Evolutionary conservation across 2,888 invertebrate species (phyloP), one percentile per base, ranked within the genome.

Genomic region (Sycophila texana): DNA sequence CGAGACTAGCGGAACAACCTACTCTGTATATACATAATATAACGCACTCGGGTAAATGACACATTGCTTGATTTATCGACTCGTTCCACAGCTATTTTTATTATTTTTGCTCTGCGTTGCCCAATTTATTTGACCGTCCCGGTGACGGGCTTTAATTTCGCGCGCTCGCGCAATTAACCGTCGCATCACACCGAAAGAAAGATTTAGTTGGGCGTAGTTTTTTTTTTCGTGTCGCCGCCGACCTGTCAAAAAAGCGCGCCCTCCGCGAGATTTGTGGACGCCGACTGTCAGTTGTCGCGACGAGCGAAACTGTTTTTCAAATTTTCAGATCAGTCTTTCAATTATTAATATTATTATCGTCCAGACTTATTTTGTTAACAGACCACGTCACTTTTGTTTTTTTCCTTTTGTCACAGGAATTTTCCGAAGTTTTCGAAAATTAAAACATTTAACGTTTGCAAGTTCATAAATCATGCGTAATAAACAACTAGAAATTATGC

Each of bases 31-130:
- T 7, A 20, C 18, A 30, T 39, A 53, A 55, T 30, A 87, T 88
- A 88, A 87, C 87, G 87, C 86, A 88, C 88, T 87, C 87, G 86
- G 86, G 87, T 88, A 88, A 89, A 88, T 88, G 88, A 88, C 88
- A 88, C 88, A 88, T 86, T 86, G 86, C 86, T 87, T 89, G 88
- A 89, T 89, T 89, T 87, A 88, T 87, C 85, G 85, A 84, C 84
- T 81, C 82, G 63, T 10, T 61, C 20, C 14, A 2, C 65, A 79
- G 65, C 53, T 72, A 49, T 57, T 72, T 73, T 77, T 60, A 67
- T 74, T 58, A 74, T 66, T 74, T 55, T 74, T 47, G 30, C 47
- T 39, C 49, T 13, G 49, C 60, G 20, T 60, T 22, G n/a, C 26
- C 18, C 30, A 30, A 63, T 63, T 63, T 73, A 72, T 63, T 73